Base-by-base conservation (phyloP, 2,888 invertebrate species). In the Yponomeuta sedellus region DNA sequence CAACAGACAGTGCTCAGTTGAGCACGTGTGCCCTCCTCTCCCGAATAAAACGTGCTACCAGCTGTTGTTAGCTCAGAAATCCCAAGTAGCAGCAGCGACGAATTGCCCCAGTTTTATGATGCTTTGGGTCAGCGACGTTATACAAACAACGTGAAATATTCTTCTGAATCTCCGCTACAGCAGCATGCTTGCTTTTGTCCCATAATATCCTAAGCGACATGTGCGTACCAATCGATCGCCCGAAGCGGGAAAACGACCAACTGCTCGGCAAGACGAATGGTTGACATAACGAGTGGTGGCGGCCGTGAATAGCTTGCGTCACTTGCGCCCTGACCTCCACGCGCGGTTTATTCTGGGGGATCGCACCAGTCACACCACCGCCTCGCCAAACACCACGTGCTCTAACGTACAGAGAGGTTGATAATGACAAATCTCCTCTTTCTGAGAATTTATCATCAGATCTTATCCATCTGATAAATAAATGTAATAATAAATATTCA, bases 291-390 rank as follows among this genome's bases (percentile, higher is more conserved):
- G 71, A 70, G 20, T 39, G 70, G 70, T 68, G 70, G 69, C 69
- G 67, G 70, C 64, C 62, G 70, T 70, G 58, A 40, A 34, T 56
- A 40, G 57, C 39, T 58, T 65, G 71, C 73, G 71, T 74, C 74
- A 73, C 66, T 69, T 68, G 70, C 70, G 70, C 71, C 71, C 71
- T 74, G 75, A 75, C 75, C 74, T 75, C 71, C 71, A 71, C 69
- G 44, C 58, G 61, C 61, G 44, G 64, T 67, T 64, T 67, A 66
- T 67, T 64, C 67, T 28, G 62, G 66, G 63, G 56, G 59, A 28
- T 59, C 16, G n/a, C 40, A 12, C 59, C 12, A 39, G 11, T 39
- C 64, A 20, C 64, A 10, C 61, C 57, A n/a, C 66, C 66, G 58
- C 66, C 40, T 64, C 67, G 44, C 44, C 63, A 59, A 62, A 44